These are phyloP conservation scores for Xyliphius kryptos DNA, from an alignment of 2,113 vertebrate genomes.

Conservation along the genomic window DNA sequence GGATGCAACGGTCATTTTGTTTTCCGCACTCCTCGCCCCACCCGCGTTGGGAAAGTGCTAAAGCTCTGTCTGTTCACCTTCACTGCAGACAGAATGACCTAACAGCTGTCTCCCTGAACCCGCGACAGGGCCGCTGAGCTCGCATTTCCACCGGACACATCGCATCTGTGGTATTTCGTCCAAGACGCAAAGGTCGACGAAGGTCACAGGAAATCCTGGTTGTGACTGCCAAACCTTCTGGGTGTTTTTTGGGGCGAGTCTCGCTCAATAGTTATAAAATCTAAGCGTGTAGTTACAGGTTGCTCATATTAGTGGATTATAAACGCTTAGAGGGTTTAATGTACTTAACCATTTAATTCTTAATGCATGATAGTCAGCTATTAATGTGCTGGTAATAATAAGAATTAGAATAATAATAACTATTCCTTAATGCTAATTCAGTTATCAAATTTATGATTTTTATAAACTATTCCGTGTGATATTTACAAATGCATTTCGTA, in stretches of 20 bases:
- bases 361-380: no score
- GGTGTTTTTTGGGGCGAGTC: neutral
- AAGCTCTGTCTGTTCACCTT: neutral
- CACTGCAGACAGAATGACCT: constrained; percentile 12
- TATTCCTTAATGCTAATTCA: no score
- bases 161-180: no score
- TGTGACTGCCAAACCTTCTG: neutral
- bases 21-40: neutral
- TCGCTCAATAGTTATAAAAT: neutral
- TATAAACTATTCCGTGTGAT: no score
- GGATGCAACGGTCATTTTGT: neutral
- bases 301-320: neutral
- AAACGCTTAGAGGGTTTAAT: no score
- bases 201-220: constrained; percentile 1
- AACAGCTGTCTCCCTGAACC: neutral
- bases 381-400: no score
- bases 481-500: no score
- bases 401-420: no score
- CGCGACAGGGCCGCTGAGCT: neutral
- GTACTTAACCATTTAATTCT: no score
- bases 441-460: no score
- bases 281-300: neutral
- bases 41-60: neutral
- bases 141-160: neutral
- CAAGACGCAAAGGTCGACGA: no score